Evolutionary conservation across 2,888 invertebrate species (phyloP), one percentile per base, ranked within the genome.

Genomic region (Euzetes globulus): DNA sequence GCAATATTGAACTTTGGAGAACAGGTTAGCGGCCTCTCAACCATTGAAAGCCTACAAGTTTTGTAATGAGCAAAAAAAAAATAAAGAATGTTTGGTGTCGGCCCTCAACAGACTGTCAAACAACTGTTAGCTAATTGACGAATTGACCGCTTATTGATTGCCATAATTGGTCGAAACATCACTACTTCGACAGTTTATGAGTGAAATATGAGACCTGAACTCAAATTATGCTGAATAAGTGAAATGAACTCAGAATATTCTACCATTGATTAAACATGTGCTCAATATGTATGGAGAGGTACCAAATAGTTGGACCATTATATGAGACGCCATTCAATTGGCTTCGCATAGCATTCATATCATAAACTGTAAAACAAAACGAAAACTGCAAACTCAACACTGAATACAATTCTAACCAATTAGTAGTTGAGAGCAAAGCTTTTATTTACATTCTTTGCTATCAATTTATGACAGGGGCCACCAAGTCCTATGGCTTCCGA

Each of bases 1-100:
- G 60, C 17, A 25, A 29, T 27, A 60, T 60, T 60, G 60, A 60
- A 60, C 60, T 60, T 60, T 60, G 58, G 19, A 60, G 19, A 60
- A 60, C 60, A 60, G 60, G 60, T 60, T 60, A 60, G 60, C 60
- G 60, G 60, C 60, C 60, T 60, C 60, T 60, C 19, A 60, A 60
- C 60, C 27, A 27, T 25, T 17, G 19, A 60, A 19, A 19, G 60
- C 60, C 60, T 60, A 60, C 60, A 60, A 60, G 60, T 60, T 60
- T 60, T 15, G 15, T 27, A 60, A 60, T 27, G 29, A 60, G 60
- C 17, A 25, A 27, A 17, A 27, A 60, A 50, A 50, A 50, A 50
- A 50, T 50, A 50, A 19, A 19, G 50, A 50, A 50, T 50, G 50
- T 19, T 50, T 29, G 25, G 60, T 60, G 25, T 60, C 60, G 60